Percentiles rank a stretch among this genome's conserved stretches.
phyloP scores from a whole-genome alignment of 1,140 invertebrate species.

The Eufriesea mexicana region DNA sequence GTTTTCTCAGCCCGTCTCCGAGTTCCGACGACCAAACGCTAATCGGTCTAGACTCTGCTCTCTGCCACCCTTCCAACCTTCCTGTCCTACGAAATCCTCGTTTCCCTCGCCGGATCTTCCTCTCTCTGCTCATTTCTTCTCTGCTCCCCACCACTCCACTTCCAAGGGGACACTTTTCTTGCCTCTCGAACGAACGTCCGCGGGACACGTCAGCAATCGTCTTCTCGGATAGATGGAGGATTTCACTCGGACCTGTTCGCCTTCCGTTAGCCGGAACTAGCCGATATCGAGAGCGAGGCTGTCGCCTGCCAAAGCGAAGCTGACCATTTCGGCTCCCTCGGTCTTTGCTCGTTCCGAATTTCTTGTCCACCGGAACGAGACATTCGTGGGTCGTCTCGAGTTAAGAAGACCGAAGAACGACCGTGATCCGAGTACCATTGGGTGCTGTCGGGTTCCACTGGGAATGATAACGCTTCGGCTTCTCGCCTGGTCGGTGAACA shows the following conservation, averaged over 20 bases:
- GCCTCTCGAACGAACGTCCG: conserved; percentile 44
- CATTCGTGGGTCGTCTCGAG: background rate
- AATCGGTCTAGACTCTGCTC: conserved; percentile 74
- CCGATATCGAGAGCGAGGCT: conserved; percentile 14
- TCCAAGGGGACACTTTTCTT: conserved; percentile 54
- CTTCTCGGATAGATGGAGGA: conserved; percentile 54
- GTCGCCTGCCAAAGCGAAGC: background rate
- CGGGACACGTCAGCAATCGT: conserved; percentile 60
- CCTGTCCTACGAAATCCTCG: conserved; percentile 50
- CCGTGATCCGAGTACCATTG: background rate
- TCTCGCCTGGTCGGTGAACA: too few relatives aligned
- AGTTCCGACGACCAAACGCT: conserved; percentile 75
- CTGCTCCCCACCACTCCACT: background rate
- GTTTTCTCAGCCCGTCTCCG: conserved; percentile 64
- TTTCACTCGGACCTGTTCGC: conserved; percentile 30
- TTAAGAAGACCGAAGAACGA: background rate
- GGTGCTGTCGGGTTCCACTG: too few relatives aligned
- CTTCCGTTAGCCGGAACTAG: conserved; percentile 22
- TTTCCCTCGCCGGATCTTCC: conserved; percentile 32
- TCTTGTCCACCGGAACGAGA: background rate
- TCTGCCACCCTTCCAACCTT: conserved; percentile 35
- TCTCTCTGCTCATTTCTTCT: conserved; percentile 24
- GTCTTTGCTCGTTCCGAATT: background rate
- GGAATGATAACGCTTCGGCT: background rate
- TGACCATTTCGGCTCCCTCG: background rate